A percentile compares a stretch with the other conserved stretches of the same genome.
phyloP scores from a whole-genome alignment of 2,888 invertebrate genomes.

The Eilema depressum region DNA sequence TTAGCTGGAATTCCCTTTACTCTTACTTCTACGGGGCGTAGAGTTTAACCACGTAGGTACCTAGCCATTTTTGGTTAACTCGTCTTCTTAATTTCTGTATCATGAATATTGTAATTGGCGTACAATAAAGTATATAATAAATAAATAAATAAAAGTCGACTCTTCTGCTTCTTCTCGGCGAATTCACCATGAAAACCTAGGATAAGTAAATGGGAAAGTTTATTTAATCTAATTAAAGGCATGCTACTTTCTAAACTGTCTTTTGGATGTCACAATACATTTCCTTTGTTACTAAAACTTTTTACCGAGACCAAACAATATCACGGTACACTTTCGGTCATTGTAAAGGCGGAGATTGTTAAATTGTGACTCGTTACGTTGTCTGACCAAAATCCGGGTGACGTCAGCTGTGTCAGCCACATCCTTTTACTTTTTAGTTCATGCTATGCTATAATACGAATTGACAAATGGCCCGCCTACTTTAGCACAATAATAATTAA shows the following conservation, averaged over 20 bases:
- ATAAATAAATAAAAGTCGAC: too few species aligned
- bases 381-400: constrained; percentile 68
- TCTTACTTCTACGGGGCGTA: too few species aligned
- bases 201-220: not conserved
- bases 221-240: not conserved
- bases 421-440: constrained; percentile 67
- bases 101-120: too few species aligned
- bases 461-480: constrained; percentile 27
- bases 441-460: constrained; percentile 24
- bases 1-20: too few species aligned
- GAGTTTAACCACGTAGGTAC: too few species aligned
- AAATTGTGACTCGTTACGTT: constrained; percentile 60
- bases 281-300: constrained; percentile 12
- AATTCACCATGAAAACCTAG: not conserved
- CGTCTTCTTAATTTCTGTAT: too few species aligned
- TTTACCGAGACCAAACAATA: constrained; percentile 14
- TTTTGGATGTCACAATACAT: constrained; percentile 5
- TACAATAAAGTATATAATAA: too few species aligned
- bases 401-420: constrained; percentile 59
- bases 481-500: constrained; percentile 21
- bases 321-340: constrained; percentile 31
- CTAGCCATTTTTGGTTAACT: too few species aligned
- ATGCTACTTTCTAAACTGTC: constrained; percentile 7
- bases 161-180: not conserved
- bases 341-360: constrained; percentile 60